phyloP scores from a whole-genome alignment of 2,113 vertebrate species.

The Chrysemys picta region DNA sequence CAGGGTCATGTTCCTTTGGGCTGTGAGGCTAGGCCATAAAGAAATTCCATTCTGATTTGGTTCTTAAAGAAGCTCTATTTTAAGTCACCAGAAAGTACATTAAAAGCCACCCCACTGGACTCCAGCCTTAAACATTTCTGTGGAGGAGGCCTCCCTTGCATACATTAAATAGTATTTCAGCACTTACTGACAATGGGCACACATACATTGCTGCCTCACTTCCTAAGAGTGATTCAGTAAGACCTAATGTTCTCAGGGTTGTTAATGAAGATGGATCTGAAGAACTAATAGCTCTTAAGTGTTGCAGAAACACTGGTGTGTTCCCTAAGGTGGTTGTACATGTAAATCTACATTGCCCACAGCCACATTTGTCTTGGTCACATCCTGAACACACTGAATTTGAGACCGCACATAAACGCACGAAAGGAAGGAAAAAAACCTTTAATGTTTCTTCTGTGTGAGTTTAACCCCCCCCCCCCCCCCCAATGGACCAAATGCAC shows the following conservation, averaged over 20 bases:
- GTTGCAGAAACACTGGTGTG: not conserved
- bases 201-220: accelerated
- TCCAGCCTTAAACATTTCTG: not conserved
- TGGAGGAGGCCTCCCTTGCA: not conserved
- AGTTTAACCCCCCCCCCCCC: not conserved
- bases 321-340: not conserved
- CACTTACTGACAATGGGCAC: not conserved
- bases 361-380: not conserved
- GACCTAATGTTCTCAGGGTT: not conserved
- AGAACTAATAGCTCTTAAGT: not conserved
- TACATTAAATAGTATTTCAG: not conserved
- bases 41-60: accelerated
- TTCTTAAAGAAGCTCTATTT: not conserved
- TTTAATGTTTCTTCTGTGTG: not conserved
- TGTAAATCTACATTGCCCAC: not conserved
- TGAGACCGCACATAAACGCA: not conserved
- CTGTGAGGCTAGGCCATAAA: not conserved
- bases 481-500: accelerated
- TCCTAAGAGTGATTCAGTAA: not conserved
- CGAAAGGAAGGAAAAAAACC: not conserved
- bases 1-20: not conserved
- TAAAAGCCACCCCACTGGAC: not conserved
- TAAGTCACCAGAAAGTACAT: not conserved
- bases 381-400: not conserved
- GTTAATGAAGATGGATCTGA: not conserved